phyloP scores from a whole-genome alignment of 2,113 vertebrate genomes.

The Chlorodrepanis virens region DNA sequence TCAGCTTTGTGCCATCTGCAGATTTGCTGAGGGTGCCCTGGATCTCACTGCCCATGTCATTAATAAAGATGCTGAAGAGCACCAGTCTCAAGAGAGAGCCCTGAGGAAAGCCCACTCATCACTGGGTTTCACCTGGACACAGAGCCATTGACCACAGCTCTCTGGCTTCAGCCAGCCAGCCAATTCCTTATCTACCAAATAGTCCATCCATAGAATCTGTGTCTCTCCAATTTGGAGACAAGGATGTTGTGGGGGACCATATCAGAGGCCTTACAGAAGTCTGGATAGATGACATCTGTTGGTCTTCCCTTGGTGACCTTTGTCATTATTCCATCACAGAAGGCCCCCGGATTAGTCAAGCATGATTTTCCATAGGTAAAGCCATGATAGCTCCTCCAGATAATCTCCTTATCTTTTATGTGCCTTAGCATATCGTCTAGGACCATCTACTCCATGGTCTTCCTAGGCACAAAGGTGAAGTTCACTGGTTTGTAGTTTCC shows the following conservation, averaged over 20 bases:
- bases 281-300: not conserved
- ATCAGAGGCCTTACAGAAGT: not conserved
- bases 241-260: not conserved
- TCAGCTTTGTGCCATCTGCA: not conserved
- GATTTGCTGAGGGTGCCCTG: not conserved
- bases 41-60: not conserved
- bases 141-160: not conserved
- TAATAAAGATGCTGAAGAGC: not conserved
- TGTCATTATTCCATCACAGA: not conserved
- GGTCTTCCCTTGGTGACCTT: not conserved
- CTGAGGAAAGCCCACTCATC: not conserved
- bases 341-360: not conserved
- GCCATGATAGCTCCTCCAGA: not conserved
- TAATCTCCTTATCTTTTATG: not conserved
- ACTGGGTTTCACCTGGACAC: not conserved
- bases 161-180: not conserved
- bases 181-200: not conserved
- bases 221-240: not conserved
- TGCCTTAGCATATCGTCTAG: not conserved
- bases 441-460: not conserved
- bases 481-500: not conserved
- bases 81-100: not conserved
- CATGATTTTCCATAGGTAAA: not conserved
- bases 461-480: not conserved
- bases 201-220: not conserved